Base-by-base conservation (phyloP, 2,888 invertebrate species). In the Ophion obscuratus region DNA sequence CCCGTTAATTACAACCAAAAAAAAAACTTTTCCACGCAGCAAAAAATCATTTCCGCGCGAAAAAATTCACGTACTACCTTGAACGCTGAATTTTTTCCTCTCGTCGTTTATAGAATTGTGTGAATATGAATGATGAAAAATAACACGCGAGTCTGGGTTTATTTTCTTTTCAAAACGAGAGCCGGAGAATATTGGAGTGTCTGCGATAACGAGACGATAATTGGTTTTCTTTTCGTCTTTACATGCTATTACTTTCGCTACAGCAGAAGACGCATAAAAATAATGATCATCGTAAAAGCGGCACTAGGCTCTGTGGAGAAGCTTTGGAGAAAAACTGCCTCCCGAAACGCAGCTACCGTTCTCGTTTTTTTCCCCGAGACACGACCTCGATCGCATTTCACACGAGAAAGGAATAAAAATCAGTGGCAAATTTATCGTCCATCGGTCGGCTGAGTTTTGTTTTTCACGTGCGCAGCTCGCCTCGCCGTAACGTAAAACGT, bases 141-240 rank as follows among this genome's bases (percentile, higher is more conserved):
- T 47, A 47, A 47, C 17, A 53, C 14, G 5, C 53, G 17, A 53
- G 14, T 17, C 53, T 53, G 3, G 5, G 53, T 17, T 53, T 53
- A 53, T 53, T 53, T 14, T 53, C 53, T 53, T 53, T 53, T 53
- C 3, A 5, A 53, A 53, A 53, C 17, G 67, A 10, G 24, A 11
- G 31, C 17, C 53, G 68, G 17, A 20, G 40, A 36, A 71, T 53
- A 44, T 31, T 36, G 24, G 31, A 67, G 68, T 31, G 66, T 71
- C 47, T 68, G 78, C 44, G 79, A 87, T 87, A 80, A 79, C 84
- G 47, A 75, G 68, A 68, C 67, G 75, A 77, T 87, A 81, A 85
- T 87, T 68, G 57, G 7, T 76, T 67, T 57, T 68, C 20, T 71
- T 57, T 76, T 17, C 27, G 24, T 44, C 10, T 11, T 14, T 44